Percentiles rank a stretch among this genome's conserved stretches.
These are phyloP conservation scores for Pandion haliaetus DNA, from an alignment of 2,113 vertebrate species.

Conservation along the genomic window DNA sequence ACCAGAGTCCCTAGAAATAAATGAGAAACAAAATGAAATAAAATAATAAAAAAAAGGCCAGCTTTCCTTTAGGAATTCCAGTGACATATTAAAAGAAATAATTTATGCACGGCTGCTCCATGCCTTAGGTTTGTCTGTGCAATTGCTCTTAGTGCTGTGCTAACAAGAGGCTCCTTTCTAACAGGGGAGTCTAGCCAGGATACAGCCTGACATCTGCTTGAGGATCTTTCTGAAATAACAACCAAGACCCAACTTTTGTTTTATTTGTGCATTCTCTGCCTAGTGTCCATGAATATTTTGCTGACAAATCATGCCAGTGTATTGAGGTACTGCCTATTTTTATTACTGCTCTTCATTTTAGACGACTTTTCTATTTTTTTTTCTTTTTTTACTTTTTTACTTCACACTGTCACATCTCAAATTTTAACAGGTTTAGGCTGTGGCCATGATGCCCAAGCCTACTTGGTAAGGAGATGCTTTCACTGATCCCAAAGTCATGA, in stretches of 20 bases:
- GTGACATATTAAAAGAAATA: conserved; percentile 30
- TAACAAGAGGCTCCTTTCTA: neutral
- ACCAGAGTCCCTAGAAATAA: conserved; percentile 11
- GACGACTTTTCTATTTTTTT: neutral
- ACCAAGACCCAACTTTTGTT: neutral
- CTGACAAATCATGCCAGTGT: neutral
- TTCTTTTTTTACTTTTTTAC: neutral
- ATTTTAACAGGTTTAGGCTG: neutral
- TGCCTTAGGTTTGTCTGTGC: neutral
- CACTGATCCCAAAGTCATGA: neutral
- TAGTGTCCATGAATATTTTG: neutral
- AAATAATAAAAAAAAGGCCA: neutral
- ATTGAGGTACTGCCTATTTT: neutral
- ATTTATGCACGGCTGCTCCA: neutral
- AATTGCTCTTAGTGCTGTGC: neutral
- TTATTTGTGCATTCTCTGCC: neutral
- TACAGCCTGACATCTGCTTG: neutral
- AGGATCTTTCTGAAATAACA: neutral
- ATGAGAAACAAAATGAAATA: conserved; percentile 34
- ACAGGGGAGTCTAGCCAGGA: neutral
- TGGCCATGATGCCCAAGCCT: neutral
- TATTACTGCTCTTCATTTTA: neutral
- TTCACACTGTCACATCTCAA: neutral
- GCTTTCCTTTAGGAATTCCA: conserved; percentile 10
- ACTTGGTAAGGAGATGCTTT: neutral